Conservation (phyloP, 2,113 vertebrate species). For the Colaptes auratus region DNA sequence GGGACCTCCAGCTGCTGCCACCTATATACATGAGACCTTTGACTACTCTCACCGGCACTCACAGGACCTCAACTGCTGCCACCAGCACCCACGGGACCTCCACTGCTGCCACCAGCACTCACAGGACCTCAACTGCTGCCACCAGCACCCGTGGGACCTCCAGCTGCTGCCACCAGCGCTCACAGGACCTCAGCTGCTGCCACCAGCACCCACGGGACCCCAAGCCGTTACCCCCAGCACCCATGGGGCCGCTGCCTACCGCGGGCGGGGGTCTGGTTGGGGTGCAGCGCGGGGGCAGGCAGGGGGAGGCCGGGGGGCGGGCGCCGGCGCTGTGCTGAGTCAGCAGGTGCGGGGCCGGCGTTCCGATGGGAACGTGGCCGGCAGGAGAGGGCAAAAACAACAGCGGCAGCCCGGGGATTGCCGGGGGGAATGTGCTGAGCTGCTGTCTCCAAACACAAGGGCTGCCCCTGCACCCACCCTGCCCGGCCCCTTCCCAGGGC, state of each 20-base stretch:
- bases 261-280: not conserved
- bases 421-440: slow-evolving; percentile 65
- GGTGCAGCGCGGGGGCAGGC: not conserved
- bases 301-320: not conserved
- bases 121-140: no score
- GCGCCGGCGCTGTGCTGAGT: slow-evolving; percentile 33
- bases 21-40: no score
- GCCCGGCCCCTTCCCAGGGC: not conserved
- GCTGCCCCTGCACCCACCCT: not conserved
- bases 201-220: not conserved
- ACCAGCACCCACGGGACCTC: no score
- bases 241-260: not conserved
- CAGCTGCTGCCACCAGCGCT: no score
- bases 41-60: no score
- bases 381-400: slow-evolving; percentile 46
- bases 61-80: no score
- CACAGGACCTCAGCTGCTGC: no score
- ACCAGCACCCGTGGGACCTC: no score
- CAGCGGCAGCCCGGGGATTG: slow-evolving; percentile 19
- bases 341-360: slow-evolving; percentile 17
- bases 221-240: not conserved
- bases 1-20: no score
- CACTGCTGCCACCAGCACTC: no score
- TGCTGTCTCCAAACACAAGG: slow-evolving; percentile 25
- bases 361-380: slow-evolving; percentile 51